These are phyloP conservation scores for Ophthalmolycus amberensis DNA, from an alignment of 2,113 vertebrate genomes.

Conservation along the genomic window DNA sequence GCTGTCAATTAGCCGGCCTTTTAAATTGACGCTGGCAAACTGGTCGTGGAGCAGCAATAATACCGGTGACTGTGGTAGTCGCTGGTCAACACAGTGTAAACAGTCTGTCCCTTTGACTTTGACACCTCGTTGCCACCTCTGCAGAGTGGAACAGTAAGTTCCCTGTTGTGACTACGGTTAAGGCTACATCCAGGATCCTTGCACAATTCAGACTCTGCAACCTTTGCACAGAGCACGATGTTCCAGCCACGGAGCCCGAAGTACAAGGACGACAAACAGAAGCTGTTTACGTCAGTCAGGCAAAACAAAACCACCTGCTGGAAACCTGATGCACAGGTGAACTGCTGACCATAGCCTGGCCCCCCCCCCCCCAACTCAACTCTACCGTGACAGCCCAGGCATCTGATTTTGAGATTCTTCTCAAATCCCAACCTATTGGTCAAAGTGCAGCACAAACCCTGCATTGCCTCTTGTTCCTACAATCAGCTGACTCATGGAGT, in stretches of 20 bases:
- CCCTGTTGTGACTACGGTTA: conserved; percentile 7
- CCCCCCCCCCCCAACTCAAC: too few relatives aligned
- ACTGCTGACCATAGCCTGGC: not conserved
- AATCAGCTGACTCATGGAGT: not conserved
- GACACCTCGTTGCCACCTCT: conserved; percentile 40
- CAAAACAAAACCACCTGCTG: conserved; percentile 49
- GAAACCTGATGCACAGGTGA: conserved; percentile 9
- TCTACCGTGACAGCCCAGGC: too few relatives aligned
- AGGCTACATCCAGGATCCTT: conserved; percentile 4
- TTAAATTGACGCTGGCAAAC: conserved; percentile 29
- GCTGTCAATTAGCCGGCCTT: conserved; percentile 16
- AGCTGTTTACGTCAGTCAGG: conserved; percentile 35
- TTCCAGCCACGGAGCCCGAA: conserved; percentile 11
- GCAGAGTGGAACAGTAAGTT: conserved; percentile 10
- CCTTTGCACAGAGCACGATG: conserved; percentile 42
- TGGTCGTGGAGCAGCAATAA: conserved; percentile 21
- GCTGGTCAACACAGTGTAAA: conserved; percentile 6
- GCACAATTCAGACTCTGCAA: conserved; percentile 4
- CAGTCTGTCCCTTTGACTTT: conserved; percentile 33
- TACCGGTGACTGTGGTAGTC: conserved; percentile 6
- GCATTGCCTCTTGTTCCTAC: too few relatives aligned
- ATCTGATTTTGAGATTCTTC: too few relatives aligned
- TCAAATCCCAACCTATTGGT: too few relatives aligned
- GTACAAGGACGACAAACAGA: conserved; percentile 31
- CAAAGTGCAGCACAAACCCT: too few relatives aligned